These are phyloP conservation scores for Mastomys coucha DNA, from an alignment of 2,113 vertebrate genomes.

Conservation along the genomic window DNA sequence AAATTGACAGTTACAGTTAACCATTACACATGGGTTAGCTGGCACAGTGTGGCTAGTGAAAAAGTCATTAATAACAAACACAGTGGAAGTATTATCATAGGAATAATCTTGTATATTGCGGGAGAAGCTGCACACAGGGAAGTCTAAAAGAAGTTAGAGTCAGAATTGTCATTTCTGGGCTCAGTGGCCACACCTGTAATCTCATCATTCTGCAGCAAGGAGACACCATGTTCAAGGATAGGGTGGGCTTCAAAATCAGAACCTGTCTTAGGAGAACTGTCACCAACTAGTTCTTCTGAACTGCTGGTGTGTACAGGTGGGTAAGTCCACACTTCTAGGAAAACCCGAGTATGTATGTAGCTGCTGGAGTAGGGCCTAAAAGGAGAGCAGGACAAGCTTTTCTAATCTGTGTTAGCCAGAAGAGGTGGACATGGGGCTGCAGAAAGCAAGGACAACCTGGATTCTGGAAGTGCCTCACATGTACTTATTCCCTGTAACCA, in stretches of 20 bases:
- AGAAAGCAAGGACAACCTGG: neutral
- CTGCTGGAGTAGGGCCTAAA: neutral
- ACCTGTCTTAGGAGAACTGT: neutral
- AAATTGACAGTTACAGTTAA: neutral
- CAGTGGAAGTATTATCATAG: neutral
- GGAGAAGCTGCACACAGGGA: neutral
- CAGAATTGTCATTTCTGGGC: neutral
- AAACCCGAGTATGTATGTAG: neutral
- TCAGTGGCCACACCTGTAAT: neutral
- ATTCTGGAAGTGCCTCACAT: neutral
- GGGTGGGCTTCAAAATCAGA: neutral
- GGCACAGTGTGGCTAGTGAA: neutral
- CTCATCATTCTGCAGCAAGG: neutral
- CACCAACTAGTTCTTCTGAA: neutral
- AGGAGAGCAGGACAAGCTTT: neutral
- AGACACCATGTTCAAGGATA: neutral
- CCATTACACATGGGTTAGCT: neutral
- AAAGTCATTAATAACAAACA: neutral
- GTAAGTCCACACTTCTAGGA: neutral
- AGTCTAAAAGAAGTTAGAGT: constrained; percentile 23
- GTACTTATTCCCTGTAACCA: neutral
- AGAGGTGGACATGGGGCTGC: neutral
- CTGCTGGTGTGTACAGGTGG: neutral
- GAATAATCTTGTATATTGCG: neutral
- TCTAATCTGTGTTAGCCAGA: neutral